Base-by-base conservation (phyloP, 2,888 invertebrate species). In the Atherix ibis region DNA sequence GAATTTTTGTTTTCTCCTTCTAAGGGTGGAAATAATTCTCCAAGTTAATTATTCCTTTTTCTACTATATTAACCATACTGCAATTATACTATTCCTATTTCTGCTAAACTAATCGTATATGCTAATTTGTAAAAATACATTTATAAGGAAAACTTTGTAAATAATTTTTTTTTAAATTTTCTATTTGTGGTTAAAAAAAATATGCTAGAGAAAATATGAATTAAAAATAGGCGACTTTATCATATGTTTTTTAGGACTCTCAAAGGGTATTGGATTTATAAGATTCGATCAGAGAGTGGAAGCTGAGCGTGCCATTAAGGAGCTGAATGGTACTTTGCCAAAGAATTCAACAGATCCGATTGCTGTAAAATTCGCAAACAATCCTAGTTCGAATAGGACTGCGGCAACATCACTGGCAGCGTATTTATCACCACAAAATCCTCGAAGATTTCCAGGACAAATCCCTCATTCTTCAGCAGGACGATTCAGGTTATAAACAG, bases 291-390 rank as follows among this genome's bases (percentile, higher is more conserved):
- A 88, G 63, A 76, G 88, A 43, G 72, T 76, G 47, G 91, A 92
- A 59, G 91, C 91, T 26, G 91, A 92, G 61, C 70, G 81, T 34
- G 91, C 91, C 37, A 91, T 92, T 50, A 80, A 83, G 62, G 84
- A 87, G 62, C 65, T 91, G 51, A 88, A 91, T 63, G 88, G 88
- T 45, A 83, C 82, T 48, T 77, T 84, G 59, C 89, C 89, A 31
- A 81, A 87, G 54, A 85, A 84, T 46, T 79, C 82, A 39, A 73
- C 78, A 47, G 89, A 89, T 63, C 85, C 88, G 38, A 85, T 91
- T 57, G 88, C 87, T 44, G 91, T 91, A 52, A 91, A 91, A 66
- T 91, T 91, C 63, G 91, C 91, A 46, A 91, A 91, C 66, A 88
- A 88, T 58, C 91, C 89, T 33, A 81, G 79, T 67, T 85, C 82